Conservation (phyloP, 2,113 vertebrate species). For the Camelus bactrianus region DNA sequence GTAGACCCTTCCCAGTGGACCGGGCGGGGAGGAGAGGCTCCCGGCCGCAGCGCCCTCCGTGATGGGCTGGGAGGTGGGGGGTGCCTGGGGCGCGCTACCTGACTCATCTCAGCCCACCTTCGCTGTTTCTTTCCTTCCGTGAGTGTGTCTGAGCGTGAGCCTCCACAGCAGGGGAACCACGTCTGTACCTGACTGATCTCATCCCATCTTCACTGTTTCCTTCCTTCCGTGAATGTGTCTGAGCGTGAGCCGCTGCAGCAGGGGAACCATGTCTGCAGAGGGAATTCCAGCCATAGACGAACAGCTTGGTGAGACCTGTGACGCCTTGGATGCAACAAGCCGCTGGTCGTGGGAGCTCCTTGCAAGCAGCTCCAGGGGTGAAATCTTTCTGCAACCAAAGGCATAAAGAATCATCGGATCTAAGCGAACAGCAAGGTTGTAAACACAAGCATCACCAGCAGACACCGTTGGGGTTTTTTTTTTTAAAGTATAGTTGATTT, state of each 20-base stretch:
- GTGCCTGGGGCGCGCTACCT: accelerated
- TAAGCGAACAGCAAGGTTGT: not conserved
- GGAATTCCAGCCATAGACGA: not conserved
- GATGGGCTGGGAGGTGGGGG: not conserved
- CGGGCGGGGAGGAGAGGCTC: accelerated
- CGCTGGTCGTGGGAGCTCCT: not conserved
- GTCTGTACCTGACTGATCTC: not conserved
- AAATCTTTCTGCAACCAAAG: not conserved
- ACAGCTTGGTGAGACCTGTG: not conserved
- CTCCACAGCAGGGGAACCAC: accelerated
- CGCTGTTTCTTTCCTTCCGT: not conserved
- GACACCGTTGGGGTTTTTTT: no score
- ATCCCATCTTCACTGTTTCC: not conserved
- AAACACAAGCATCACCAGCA: not conserved
- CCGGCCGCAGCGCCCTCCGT: not conserved
- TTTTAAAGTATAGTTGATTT: no score
- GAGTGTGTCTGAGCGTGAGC: accelerated
- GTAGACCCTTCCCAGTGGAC: not conserved
- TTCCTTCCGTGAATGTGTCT: not conserved
- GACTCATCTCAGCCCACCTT: not conserved
- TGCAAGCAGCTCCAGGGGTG: not conserved
- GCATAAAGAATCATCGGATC: not conserved
- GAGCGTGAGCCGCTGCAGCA: accelerated
- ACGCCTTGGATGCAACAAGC: accelerated
- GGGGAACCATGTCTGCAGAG: not conserved